phyloP scores from a whole-genome alignment of 2,113 vertebrate genomes.

The Egretta garzetta region DNA sequence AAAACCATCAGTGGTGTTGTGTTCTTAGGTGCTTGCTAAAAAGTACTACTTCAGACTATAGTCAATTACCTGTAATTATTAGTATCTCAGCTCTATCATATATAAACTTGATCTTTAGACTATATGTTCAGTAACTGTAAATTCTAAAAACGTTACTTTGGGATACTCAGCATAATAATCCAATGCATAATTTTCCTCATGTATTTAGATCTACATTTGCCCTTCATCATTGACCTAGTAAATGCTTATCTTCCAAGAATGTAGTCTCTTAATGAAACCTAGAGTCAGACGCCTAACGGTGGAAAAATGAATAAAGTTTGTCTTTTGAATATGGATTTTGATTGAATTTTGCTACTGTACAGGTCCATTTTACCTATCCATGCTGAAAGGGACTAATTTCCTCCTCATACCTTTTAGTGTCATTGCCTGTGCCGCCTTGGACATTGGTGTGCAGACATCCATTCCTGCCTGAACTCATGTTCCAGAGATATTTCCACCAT shows the following conservation, averaged over 20 bases:
- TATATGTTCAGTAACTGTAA: not conserved
- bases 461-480: not conserved
- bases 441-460: not conserved
- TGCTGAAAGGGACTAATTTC: not conserved
- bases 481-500: not conserved
- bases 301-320: not conserved
- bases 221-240: not conserved
- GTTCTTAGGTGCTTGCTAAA: not conserved
- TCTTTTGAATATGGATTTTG: not conserved
- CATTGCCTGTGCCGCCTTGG: not conserved
- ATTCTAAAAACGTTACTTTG: not conserved
- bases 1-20: not conserved
- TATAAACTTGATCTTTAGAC: not conserved
- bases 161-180: not conserved
- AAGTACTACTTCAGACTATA: not conserved
- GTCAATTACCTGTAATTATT: not conserved
- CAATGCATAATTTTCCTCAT: not conserved
- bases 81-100: not conserved
- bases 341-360: not conserved
- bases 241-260: not conserved
- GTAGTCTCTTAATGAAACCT: not conserved
- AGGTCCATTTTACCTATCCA: not conserved
- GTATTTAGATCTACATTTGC: not conserved
- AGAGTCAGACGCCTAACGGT: not conserved
- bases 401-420: not conserved